Evolutionary conservation across 2,888 invertebrate genomes (phyloP), one percentile per base, ranked within the genome.

Genomic region (Ormyrus labotus): DNA sequence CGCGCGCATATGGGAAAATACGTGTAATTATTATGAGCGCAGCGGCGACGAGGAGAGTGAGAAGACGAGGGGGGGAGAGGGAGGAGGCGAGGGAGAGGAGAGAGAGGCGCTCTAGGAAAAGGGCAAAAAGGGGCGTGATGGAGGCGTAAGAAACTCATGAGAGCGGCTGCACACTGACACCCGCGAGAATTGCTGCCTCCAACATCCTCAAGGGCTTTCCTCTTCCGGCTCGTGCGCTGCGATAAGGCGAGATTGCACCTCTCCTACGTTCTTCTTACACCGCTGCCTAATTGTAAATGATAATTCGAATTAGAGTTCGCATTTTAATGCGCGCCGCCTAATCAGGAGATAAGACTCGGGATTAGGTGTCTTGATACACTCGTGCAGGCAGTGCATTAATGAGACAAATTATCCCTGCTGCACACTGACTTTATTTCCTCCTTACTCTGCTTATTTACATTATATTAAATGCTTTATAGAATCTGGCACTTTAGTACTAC

Each of bases 11-110:
- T 87, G 88, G 87, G 85, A 87, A 87, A 88, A 88, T 89, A 34
- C 34, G 34, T 34, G 34, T 34, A 89, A 89, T 90, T 87, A 89
- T 89, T 86, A 86, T 85, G 86, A 86, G 84, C 84, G 84, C 86
- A 86, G 87, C 84, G 58, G 55, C 72, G 82, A 80, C 84, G 78
- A 51, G 45, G 34, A 10, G 6, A 11, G 47, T 8, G 60, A 19
- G 82, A 79, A 78, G 77, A 57, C 47, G 50, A 68, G 13, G 6
- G 55, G 6, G 47, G 45, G 47, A 71, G 55, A 3, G 63, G 61
- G 51, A 64, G 34, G 2, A 19, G 19, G 19, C 19, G 19, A 50
- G 48, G 34, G 64, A 57, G n/a, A 10, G 45, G 53, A 19, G 60
- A 34, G 34, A 34, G 50, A 58, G 55, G 67, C 19, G 63, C 63